Evolutionary conservation across 2,888 invertebrate species (phyloP).

Genomic region (Orthonevra nobilis): DNA sequence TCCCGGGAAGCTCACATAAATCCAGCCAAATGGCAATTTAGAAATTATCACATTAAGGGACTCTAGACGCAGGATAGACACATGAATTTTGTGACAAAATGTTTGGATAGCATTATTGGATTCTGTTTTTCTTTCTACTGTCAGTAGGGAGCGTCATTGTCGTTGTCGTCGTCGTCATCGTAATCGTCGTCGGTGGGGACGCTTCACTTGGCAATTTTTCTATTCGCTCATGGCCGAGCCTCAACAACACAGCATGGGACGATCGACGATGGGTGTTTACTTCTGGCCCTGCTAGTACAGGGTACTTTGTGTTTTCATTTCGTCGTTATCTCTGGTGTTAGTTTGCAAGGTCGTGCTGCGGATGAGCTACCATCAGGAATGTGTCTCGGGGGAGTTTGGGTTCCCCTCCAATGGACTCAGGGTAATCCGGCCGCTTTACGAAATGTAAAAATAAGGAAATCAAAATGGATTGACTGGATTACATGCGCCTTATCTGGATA

Average conservation of each 20-base stretch:
- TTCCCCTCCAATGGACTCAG: not conserved
- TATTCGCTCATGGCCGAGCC: too few species aligned
- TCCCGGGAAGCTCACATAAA: constrained; percentile 24
- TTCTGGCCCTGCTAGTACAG: not conserved
- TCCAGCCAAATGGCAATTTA: constrained; percentile 19
- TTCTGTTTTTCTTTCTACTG: constrained; percentile 2
- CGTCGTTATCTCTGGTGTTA: not conserved
- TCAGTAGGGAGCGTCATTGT: not conserved
- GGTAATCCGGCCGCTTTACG: constrained; percentile 28
- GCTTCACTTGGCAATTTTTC: constrained; percentile 1
- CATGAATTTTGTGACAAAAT: constrained; percentile 28
- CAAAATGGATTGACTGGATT: constrained; percentile 47
- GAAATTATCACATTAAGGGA: not conserved
- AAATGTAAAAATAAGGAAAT: constrained; percentile 36
- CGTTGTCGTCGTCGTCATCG: too few species aligned
- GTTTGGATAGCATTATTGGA: constrained; percentile 8
- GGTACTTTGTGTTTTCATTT: constrained; percentile 29
- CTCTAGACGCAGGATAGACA: not conserved
- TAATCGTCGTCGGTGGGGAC: not conserved
- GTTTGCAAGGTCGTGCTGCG: not conserved
- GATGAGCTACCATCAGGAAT: not conserved
- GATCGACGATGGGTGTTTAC: too few species aligned
- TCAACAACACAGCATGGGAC: too few species aligned
- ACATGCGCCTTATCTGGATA: constrained; percentile 17
- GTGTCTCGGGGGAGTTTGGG: not conserved